A percentile compares a stretch with the other conserved stretches of the same genome.
These are phyloP conservation scores for Buphagus erythrorhynchus DNA, from an alignment of 2,797 vertebrate genomes.

Conservation along the genomic window DNA sequence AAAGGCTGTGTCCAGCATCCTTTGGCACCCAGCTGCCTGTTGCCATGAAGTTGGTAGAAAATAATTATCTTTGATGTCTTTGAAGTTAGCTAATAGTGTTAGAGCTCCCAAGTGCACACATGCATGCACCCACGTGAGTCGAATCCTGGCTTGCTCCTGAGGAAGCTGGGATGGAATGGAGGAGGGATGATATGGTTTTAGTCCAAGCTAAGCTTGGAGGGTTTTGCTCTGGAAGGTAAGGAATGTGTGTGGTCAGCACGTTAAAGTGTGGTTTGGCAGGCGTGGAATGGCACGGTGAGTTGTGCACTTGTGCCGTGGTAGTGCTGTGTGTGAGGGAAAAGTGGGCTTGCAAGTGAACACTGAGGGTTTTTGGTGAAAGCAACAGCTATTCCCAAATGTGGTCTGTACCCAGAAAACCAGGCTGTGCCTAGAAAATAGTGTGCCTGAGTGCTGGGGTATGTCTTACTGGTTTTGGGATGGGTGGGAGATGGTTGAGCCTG, in stretches of 20 bases:
- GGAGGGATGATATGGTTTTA: background rate
- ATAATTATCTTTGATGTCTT: background rate
- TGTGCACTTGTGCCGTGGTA: background rate
- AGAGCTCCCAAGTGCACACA: background rate
- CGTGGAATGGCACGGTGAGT: accelerated
- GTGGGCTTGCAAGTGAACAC: accelerated
- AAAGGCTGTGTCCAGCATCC: background rate
- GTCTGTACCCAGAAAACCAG: background rate
- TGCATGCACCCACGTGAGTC: background rate
- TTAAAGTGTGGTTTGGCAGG: background rate
- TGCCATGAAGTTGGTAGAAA: background rate
- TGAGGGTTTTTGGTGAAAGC: background rate
- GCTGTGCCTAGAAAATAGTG: background rate
- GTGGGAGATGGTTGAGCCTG: background rate
- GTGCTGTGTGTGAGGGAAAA: background rate
- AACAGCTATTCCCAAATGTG: background rate
- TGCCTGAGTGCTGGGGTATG: accelerated
- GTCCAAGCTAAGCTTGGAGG: background rate
- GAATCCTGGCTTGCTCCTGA: background rate
- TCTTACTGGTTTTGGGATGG: background rate
- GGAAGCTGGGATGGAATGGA: background rate
- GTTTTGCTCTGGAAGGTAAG: background rate
- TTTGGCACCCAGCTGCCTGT: background rate
- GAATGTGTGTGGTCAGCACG: background rate
- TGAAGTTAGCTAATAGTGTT: background rate